Conservation (phyloP, 1,140 invertebrate genomes). For the Sesamia nonagrioides region DNA sequence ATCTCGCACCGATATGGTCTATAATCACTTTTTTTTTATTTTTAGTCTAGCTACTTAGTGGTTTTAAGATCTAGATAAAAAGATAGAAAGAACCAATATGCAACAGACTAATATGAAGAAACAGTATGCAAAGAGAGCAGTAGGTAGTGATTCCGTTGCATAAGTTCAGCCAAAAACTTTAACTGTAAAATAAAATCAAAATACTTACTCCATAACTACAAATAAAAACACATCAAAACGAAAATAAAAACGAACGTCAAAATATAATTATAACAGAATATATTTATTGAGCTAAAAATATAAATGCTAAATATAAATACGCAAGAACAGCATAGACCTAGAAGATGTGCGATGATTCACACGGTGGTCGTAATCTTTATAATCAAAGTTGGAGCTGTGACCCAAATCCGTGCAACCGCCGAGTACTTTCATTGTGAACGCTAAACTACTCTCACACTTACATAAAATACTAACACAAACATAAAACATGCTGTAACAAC, state of each 20-base stretch:
- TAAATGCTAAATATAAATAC: conserved; percentile 35
- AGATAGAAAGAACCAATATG: background rate
- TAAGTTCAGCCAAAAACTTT: background rate
- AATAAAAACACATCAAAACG: background rate
- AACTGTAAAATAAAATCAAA: background rate
- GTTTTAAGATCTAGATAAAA: conserved; percentile 24
- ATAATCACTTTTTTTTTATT: background rate
- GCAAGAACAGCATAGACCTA: conserved; percentile 59
- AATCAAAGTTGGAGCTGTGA: conserved; percentile 85
- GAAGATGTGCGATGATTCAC: conserved; percentile 84
- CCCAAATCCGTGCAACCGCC: conserved; percentile 83
- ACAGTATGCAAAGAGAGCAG: conserved; percentile 21
- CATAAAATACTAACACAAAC: conserved; percentile 53
- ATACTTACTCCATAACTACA: background rate
- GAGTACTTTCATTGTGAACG: conserved; percentile 85
- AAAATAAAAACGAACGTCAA: conserved; percentile 7
- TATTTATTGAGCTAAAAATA: conserved; percentile 31
- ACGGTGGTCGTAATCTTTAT: conserved; percentile 82
- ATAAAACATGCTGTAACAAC: conserved; percentile 50
- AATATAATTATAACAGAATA: background rate
- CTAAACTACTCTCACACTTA: conserved; percentile 70
- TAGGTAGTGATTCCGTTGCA: background rate
- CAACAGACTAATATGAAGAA: too few relatives aligned
- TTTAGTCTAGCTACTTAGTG: conserved; percentile 4
- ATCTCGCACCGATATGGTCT: conserved; percentile 39